These are phyloP conservation scores for Orchesella flavescens DNA, from an alignment of 2,888 invertebrate species.

Conservation along the genomic window DNA sequence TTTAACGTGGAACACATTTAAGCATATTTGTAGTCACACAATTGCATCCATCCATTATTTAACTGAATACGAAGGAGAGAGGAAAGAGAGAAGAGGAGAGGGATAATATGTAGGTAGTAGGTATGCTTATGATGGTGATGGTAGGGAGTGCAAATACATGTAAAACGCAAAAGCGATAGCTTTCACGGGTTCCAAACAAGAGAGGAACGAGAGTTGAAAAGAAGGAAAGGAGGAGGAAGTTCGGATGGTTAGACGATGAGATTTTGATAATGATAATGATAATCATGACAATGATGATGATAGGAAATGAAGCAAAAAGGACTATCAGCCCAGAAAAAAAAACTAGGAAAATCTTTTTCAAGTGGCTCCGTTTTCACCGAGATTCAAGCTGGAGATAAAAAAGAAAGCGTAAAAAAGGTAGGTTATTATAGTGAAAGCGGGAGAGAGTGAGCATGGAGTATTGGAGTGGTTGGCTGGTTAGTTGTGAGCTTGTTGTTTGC, in stretches of 20 bases:
- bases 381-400: not conserved
- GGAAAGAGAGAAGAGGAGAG: not conserved
- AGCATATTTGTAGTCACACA: not conserved
- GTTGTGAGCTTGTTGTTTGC: conserved; percentile 16
- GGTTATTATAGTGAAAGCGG: conserved; percentile 11
- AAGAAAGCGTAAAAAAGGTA: conserved; percentile 16
- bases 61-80: not conserved
- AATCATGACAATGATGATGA: conserved; percentile 31
- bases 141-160: not conserved
- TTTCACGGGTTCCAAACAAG: not conserved
- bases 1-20: not conserved
- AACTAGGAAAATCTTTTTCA: conserved; percentile 13
- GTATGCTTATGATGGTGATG: too few relatives aligned
- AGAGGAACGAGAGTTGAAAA: not conserved
- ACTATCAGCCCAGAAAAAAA: conserved; percentile 12
- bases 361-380: conserved; percentile 10
- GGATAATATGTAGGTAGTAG: too few relatives aligned
- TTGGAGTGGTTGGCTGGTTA: too few relatives aligned
- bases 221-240: conserved; percentile 13
- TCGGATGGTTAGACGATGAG: conserved; percentile 42
- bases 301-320: conserved; percentile 43
- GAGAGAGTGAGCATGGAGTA: not conserved
- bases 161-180: not conserved
- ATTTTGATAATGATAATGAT: conserved; percentile 51
- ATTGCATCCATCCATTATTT: conserved; percentile 16